phyloP scores from a whole-genome alignment of 2,797 vertebrate species.

The Microhierax caerulescens region DNA sequence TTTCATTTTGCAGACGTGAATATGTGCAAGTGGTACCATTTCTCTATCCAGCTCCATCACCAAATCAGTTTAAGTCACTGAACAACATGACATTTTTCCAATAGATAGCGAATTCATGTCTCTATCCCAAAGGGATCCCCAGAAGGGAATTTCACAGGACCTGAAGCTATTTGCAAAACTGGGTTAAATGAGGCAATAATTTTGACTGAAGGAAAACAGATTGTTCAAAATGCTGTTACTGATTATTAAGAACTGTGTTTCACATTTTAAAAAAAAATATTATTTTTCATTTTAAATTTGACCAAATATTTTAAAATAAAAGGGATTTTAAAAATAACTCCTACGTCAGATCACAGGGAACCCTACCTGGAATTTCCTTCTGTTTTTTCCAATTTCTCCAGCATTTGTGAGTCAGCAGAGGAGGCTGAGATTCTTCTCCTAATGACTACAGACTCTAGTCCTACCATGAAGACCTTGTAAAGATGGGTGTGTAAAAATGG shows the following conservation, averaged over 20 bases:
- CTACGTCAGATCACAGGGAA: neutral
- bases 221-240: neutral
- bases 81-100: neutral
- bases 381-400: neutral
- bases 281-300: neutral
- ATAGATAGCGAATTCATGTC: neutral
- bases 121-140: neutral
- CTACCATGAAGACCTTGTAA: neutral
- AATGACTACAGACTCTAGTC: neutral
- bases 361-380: neutral
- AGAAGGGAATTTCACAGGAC: neutral
- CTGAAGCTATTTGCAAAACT: neutral
- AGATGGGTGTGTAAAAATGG: neutral
- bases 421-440: neutral
- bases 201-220: neutral
- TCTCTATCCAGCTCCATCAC: neutral
- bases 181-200: neutral
- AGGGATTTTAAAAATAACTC: neutral
- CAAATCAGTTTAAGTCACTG: neutral
- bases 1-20: neutral
- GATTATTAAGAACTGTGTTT: neutral
- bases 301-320: neutral
- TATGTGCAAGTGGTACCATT: neutral
- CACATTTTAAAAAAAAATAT: neutral
- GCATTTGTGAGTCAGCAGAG: neutral